A percentile compares a stretch with the other conserved stretches of the same genome.
phyloP scores from a whole-genome alignment of 1,140 invertebrate species.

The Panulirus ornatus region DNA sequence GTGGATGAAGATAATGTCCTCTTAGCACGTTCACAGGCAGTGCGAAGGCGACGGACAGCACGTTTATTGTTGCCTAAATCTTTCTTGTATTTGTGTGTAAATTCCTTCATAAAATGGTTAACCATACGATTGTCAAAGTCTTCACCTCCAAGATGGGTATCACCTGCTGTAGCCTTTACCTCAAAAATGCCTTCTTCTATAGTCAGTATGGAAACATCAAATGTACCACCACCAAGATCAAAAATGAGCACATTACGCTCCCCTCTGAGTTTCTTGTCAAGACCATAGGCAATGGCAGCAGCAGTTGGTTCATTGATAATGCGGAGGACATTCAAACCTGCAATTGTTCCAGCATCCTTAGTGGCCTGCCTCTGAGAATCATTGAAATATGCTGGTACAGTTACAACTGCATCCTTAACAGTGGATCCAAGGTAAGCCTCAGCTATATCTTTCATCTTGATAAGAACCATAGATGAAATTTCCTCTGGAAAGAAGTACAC shows the following conservation, averaged over 20 bases:
- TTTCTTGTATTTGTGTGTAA: conserved; percentile 13
- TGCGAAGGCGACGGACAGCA: not conserved
- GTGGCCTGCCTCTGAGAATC: conserved; percentile 11
- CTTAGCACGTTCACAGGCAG: conserved; percentile 27
- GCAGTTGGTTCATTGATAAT: conserved; percentile 33
- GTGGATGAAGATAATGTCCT: conserved; percentile 12
- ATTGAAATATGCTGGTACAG: conserved; percentile 29
- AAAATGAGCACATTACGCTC: conserved; percentile 79
- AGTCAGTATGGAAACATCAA: conserved; percentile 17
- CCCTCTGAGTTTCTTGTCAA: conserved; percentile 7
- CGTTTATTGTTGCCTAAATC: not conserved
- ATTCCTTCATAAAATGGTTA: conserved; percentile 13
- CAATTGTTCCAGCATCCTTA: conserved; percentile 25
- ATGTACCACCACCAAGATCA: conserved; percentile 12
- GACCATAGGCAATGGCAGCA: conserved; percentile 25
- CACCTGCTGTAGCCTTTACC: conserved; percentile 16
- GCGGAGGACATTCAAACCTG: conserved; percentile 5
- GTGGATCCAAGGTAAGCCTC: conserved; percentile 4
- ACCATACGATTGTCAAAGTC: conserved; percentile 13
- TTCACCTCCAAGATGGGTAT: not conserved
- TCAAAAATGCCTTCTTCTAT: conserved; percentile 29
- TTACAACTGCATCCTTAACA: conserved; percentile 28
- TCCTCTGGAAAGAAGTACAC: conserved; percentile 17
- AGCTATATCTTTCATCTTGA: conserved; percentile 17
- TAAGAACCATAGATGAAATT: conserved; percentile 17